Evolutionary conservation across 2,888 invertebrate species (phyloP), one percentile per base, ranked within the genome.

Genomic region (Syritta pipiens): DNA sequence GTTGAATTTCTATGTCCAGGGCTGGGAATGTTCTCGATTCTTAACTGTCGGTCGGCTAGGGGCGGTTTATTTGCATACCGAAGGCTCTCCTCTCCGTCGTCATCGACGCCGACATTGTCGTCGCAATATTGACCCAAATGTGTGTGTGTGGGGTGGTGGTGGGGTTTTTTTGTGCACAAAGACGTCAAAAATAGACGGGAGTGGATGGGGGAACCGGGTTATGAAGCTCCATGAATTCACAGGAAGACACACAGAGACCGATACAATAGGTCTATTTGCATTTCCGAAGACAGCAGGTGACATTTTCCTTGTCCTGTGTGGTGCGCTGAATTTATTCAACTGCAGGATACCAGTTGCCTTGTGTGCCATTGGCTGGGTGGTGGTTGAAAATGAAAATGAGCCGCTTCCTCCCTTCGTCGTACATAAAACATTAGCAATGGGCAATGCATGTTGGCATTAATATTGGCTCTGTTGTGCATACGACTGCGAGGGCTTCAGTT

Each of bases 251-350:
- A 44, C 35, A 26, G 14, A 9, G 46, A 48, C 22, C 55, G 53
- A 57, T 9, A 37, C 20, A 35, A 24, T 35, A 59, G 65, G 59
- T 55, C 71, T 65, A 77, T 77, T 77, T 77, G 65, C 71, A 77
- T 77, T 71, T 71, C 28, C 48, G 30, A 77, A 71, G 77, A 77
- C 71, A 77, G 65, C 77, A 77, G 77, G 71, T 77, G 77, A 77
- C 71, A 65, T 65, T 77, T 60, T 60, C 19, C 65, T 65, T 60
- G 53, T 76, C 46, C 40, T 65, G n/a, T 77, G 77, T 65, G 77
- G 71, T 53, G 59, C n/a, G n/a, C 55, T 65, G 53, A 63, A 77
- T 77, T 77, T 77, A 77, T 77, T 77, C 60, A 71, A 72, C 77
- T 77, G 77, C 77, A 77, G 40, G 71, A 65, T 71, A 76, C 49